Base-by-base conservation (phyloP, 2,797 vertebrate species). In the Nannoperca obscura region DNA sequence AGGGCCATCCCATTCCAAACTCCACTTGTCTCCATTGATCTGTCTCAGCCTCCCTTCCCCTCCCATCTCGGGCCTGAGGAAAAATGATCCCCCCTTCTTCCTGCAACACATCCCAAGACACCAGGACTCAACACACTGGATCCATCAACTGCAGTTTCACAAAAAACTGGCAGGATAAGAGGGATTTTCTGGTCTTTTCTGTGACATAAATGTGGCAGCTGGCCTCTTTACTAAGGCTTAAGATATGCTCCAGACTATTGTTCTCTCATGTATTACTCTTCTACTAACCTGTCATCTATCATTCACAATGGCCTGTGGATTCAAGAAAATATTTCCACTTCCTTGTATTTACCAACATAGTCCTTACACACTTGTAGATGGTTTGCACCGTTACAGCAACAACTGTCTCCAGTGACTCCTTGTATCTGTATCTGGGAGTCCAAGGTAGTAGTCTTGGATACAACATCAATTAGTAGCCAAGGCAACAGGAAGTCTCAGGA, bases 21-120 rank as follows among this genome's bases (percentile, higher is more conserved):
- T 88, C 84, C 70, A 81, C 88, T 90, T 74, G 83, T 91, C 90
- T 91, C 85, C 89, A 92, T 91, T 92, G 90, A 93, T 93, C 91
- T 78, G 63, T 84, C 74, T 86, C 85, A 72, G 76, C 83, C 65
- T 68, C 70, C 38, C 71, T 27, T 50, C 38, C 50, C 67, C 74
- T 80, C 65, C 80, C 80, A 68, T 69, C 80, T 62, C 40, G 42
- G n/a, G 69, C 63, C 70, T 71, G 65, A 82, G 76, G 84, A 81
- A 87, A 92, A 91, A 89, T 82, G 69, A 89, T 81, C 78, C 55
- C 65, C 57, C 55, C 49, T 36, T 73, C 76, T 82, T 83, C 78
- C 84, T 71, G 36, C 65, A 82, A 84, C 60, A 80, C 77, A 78
- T 91, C 88, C 89, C 88, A 58, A 70, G 77, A 92, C 74, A 71